Percentiles rank a stretch among this genome's conserved stretches.
These are phyloP conservation scores for Carterocephalus palaemon DNA, from an alignment of 2,888 invertebrate genomes.

Conservation along the genomic window DNA sequence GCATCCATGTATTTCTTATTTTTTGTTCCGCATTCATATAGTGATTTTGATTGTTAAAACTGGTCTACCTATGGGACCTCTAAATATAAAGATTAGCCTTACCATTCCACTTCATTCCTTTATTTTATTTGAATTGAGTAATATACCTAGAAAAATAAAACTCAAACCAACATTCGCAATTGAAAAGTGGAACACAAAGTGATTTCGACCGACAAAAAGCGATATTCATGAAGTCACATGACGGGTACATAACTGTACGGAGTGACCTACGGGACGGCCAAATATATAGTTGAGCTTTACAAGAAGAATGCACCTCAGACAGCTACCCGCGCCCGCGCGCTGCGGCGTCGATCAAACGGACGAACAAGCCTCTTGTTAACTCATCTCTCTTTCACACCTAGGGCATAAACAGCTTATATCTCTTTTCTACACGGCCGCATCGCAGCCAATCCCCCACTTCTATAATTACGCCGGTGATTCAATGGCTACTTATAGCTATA, in stretches of 20 bases:
- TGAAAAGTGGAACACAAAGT: too few relatives aligned
- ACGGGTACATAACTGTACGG: conserved; percentile 60
- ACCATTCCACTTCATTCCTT: too few relatives aligned
- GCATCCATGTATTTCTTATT: too few relatives aligned
- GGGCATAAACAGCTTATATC: conserved; percentile 46
- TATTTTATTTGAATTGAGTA: too few relatives aligned
- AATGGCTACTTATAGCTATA: conserved; percentile 78
- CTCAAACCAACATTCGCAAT: too few relatives aligned
- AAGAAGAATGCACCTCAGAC: conserved; percentile 76
- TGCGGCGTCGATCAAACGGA: conserved; percentile 78
- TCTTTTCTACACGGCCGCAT: conserved; percentile 62
- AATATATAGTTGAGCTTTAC: conserved; percentile 77
- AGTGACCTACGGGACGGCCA: conserved; percentile 52
- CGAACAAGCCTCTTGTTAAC: conserved; percentile 78
- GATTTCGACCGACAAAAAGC: too few relatives aligned
- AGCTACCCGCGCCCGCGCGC: conserved; percentile 71
- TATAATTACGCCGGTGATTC: conserved; percentile 79
- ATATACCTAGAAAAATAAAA: too few relatives aligned
- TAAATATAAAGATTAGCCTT: too few relatives aligned
- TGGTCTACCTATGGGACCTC: too few relatives aligned
- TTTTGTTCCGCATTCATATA: too few relatives aligned
- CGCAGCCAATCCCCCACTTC: conserved; percentile 79
- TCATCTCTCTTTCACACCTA: conserved; percentile 56
- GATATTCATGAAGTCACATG: conserved; percentile 18
- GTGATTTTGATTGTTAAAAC: too few relatives aligned